phyloP scores from a whole-genome alignment of 2,888 invertebrate genomes.

The Shargacucullia verbasci region DNA sequence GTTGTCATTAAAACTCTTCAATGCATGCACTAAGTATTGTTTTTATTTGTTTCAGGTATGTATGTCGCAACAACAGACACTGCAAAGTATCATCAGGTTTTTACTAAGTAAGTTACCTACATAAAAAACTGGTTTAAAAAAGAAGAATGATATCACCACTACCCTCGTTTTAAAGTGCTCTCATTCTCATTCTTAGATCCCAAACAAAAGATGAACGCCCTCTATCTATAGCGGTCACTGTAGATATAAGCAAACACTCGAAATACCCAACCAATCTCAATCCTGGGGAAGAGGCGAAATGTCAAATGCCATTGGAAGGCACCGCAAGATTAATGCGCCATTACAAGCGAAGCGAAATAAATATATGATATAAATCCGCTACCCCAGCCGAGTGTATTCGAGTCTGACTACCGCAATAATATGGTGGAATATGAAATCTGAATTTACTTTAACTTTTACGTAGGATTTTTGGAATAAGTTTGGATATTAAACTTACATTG shows the following conservation, averaged over 20 bases:
- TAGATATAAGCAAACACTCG: conserved; percentile 38
- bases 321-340: conserved; percentile 73
- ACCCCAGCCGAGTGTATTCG: conserved; percentile 54
- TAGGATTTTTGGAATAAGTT: conserved; percentile 42
- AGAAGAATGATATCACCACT: background rate
- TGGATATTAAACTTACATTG: conserved; percentile 39
- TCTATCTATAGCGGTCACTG: conserved; percentile 41
- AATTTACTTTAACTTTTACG: conserved; percentile 46
- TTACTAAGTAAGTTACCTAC: no score
- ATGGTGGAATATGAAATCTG: conserved; percentile 56
- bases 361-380: conserved; percentile 68
- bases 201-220: conserved; percentile 17
- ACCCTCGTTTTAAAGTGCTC: background rate
- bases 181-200: conserved; percentile 2
- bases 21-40: background rate
- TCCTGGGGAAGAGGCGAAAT: conserved; percentile 60
- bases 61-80: background rate
- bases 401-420: conserved; percentile 55
- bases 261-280: conserved; percentile 58
- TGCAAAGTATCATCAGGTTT: background rate
- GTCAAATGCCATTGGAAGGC: conserved; percentile 68
- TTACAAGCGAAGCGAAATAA: conserved; percentile 66
- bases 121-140: background rate
- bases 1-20: no score
- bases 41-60: conserved; percentile 53